Evolutionary conservation across 2,113 vertebrate species (phyloP).

Genomic region (Melospiza georgiana): DNA sequence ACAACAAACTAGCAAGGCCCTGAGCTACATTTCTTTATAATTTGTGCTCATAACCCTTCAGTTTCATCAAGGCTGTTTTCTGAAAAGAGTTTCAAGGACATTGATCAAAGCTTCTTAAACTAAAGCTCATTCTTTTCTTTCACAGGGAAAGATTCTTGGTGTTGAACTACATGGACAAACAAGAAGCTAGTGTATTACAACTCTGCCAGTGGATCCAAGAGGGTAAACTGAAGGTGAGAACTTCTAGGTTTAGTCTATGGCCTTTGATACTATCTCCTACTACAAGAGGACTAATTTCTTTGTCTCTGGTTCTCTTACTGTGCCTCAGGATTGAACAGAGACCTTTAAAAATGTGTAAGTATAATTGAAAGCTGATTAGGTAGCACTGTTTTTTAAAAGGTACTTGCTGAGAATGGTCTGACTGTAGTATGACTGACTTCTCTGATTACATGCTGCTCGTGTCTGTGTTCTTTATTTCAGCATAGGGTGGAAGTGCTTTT

Average conservation of each 20-base stretch:
- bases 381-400: neutral
- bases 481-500: neutral
- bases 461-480: neutral
- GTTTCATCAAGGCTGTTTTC: neutral
- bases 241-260: neutral
- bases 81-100: neutral
- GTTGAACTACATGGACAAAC: conserved; percentile 85
- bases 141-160: conserved; percentile 89
- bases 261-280: neutral
- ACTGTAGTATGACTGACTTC: neutral
- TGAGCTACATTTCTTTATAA: neutral
- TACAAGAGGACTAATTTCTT: neutral
- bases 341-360: neutral
- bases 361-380: neutral
- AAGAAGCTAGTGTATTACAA: conserved; percentile 78
- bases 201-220: conserved; percentile 87
- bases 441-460: neutral
- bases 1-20: neutral
- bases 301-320: neutral
- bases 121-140: conserved; percentile 28
- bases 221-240: conserved; percentile 88
- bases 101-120: neutral
- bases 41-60: neutral
- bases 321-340: neutral
- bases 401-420: neutral